Evolutionary conservation across 2,888 invertebrate genomes (phyloP).

Genomic region (Platerodrilus igneus): DNA sequence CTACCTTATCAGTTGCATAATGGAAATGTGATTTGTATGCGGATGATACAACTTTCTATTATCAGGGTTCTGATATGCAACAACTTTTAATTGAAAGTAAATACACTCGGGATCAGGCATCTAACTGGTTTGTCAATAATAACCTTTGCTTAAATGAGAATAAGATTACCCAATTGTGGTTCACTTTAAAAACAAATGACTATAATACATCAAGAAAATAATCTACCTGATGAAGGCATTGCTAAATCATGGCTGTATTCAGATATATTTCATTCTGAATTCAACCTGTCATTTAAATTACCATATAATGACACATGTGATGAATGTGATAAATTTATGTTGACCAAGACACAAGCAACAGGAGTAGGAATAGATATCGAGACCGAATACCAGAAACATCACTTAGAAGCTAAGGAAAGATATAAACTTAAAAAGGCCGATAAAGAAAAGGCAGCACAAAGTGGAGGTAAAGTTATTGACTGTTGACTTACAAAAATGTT

Average conservation of each 20-base stretch:
- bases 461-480: conserved; percentile 2
- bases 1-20: no score
- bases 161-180: no score
- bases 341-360: conserved; percentile 1
- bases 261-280: conserved; percentile 4
- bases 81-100: no score
- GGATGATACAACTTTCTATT: no score
- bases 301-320: conserved; percentile 9
- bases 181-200: no score
- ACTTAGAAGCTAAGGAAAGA: neutral
- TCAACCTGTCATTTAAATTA: conserved; percentile 5
- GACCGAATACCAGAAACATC: conserved; percentile 1
- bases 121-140: no score
- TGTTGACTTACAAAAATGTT: conserved; percentile 25
- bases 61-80: no score
- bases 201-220: no score
- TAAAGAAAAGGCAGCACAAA: neutral
- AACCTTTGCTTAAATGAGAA: no score
- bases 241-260: conserved; percentile 6
- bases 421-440: conserved; percentile 3
- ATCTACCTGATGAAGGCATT: conserved; percentile 1
- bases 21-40: no score
- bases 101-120: no score
- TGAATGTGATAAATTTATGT: conserved; percentile 2
- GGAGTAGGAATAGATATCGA: neutral